A percentile compares a stretch with the other conserved stretches of the same genome.
Evolutionary conservation across 2,113 vertebrate genomes (phyloP).

Genomic region (Epinephelus cyanopodus): DNA sequence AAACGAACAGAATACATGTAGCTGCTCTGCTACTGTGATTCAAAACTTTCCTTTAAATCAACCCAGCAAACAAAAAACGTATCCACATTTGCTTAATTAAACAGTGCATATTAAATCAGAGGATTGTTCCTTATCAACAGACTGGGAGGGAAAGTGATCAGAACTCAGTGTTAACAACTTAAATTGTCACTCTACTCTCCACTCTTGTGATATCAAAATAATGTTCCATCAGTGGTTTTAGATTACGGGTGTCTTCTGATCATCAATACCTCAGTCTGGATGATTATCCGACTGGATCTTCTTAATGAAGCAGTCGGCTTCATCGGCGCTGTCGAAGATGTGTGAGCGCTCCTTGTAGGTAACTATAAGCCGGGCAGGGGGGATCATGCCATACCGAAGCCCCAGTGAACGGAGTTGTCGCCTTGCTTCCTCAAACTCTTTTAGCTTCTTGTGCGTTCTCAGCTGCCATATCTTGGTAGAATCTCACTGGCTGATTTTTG

Average conservation of each 20-base stretch:
- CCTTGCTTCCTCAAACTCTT: background rate
- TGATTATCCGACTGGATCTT: background rate
- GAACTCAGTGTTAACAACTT: background rate
- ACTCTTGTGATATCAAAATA: background rate
- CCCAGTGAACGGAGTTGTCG: background rate
- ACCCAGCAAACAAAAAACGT: background rate
- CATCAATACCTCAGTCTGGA: background rate
- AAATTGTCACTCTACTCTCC: background rate
- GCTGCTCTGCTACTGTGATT: background rate
- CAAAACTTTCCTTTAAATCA: background rate
- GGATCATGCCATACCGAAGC: background rate
- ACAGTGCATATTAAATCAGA: background rate
- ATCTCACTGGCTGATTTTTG: background rate
- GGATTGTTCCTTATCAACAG: background rate
- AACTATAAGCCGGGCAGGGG: background rate
- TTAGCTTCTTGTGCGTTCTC: background rate
- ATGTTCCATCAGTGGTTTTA: background rate
- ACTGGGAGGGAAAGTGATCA: background rate
- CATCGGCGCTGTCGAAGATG: background rate
- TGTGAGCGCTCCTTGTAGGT: background rate
- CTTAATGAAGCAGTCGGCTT: background rate
- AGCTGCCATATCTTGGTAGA: background rate
- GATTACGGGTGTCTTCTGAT: background rate
- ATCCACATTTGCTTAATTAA: background rate
- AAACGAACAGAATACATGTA: background rate